Evolutionary conservation across 2,113 vertebrate species (phyloP), one percentile per base, ranked within the genome.

Genomic region (Dinomys branickii): DNA sequence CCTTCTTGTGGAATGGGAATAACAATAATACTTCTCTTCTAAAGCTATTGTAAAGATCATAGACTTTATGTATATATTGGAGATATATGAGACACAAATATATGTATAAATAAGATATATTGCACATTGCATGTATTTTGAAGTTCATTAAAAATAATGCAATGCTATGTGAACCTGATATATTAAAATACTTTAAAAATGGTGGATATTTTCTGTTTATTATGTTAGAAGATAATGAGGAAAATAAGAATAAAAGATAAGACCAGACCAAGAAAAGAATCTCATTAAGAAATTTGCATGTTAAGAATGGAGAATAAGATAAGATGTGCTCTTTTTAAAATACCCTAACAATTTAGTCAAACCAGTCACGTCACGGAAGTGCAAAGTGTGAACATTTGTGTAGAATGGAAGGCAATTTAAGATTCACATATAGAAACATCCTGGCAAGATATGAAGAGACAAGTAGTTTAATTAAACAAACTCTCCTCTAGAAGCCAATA

Each of bases 381-480:
- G 6, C 35, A 82, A 44, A 50, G 65, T 65, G 71, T 69, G 82
- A 84, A n/a, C 80, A 91, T 50, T 5, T 88, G 52, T 58, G 41
- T 73, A 63, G 61, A 75, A 35, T n/a, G 0, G 1, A 41, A 83
- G 67, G 73, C 22, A 71, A 85, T 85, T 91, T 92, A 77, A 84
- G 52, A 85, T 77, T 89, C 75, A 90, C 0, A 0, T 78, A 73
- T 30, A 78, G 84, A 85, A 90, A 88, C n/a, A 93, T 65, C 19
- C 61, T 33, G n/a, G 91, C 33, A 90, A 96, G 89, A 82, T 63
- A 71, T 35, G 54, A 95, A 89, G 69, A 97, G 91, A 87, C 47
- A 94, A 90, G 88, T 24, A 84, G 88, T 95, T 97, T 96, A 97
- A 96, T 95, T 97, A 96, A 94, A 94, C 84, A 95, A 85, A 96